Evolutionary conservation across 2,797 vertebrate genomes (phyloP).

Genomic region (Neopelma chrysocephalum): DNA sequence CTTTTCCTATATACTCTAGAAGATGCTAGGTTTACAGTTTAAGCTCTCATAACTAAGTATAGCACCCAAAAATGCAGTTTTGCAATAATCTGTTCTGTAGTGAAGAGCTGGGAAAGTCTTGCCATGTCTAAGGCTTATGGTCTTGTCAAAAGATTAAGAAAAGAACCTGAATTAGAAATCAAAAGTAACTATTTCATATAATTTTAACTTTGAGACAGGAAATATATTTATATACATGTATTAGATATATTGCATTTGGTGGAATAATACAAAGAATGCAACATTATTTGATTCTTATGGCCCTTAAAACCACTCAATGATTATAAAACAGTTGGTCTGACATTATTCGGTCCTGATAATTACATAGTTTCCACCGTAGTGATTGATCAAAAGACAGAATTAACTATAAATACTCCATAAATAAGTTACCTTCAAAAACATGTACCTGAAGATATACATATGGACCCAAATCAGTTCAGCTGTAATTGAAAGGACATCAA

Average conservation of each 20-base stretch:
- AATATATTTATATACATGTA: neutral
- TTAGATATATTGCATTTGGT: neutral
- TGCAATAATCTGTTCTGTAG: neutral
- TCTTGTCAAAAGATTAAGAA: neutral
- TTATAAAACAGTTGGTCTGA: neutral
- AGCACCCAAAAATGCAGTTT: neutral
- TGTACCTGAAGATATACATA: neutral
- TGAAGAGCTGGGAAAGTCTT: neutral
- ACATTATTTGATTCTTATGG: neutral
- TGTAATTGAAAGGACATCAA: neutral
- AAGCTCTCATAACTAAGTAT: neutral
- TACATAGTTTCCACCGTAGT: neutral
- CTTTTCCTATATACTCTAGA: neutral
- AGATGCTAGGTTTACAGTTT: neutral
- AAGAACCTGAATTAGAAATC: neutral
- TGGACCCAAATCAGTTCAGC: neutral
- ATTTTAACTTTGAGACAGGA: neutral
- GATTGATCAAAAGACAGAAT: neutral
- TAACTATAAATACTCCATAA: neutral
- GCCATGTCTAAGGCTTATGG: neutral
- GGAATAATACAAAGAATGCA: neutral
- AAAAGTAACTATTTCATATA: neutral
- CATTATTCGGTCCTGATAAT: neutral
- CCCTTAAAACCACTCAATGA: neutral
- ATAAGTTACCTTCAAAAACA: neutral